These are phyloP conservation scores for Choreutis nemorana DNA, from an alignment of 2,888 invertebrate species.

Conservation along the genomic window DNA sequence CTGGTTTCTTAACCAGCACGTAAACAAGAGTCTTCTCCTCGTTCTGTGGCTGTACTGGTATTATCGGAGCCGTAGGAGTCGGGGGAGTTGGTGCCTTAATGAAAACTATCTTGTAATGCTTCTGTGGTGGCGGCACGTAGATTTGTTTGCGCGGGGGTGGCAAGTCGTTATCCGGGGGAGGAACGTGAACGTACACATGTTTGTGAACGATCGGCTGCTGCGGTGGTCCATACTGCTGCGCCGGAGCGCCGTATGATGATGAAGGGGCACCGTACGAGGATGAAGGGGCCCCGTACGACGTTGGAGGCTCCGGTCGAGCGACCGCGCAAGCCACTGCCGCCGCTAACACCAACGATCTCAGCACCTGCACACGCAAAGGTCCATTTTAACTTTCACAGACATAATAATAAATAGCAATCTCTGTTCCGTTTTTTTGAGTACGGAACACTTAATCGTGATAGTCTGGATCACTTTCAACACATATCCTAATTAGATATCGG, in stretches of 20 bases:
- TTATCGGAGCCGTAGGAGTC: constrained; percentile 68
- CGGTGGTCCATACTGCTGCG: constrained; percentile 75
- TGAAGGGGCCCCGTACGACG: constrained; percentile 67
- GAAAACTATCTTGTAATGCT: constrained; percentile 86
- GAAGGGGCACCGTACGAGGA: constrained; percentile 43
- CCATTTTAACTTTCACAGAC: too few species aligned
- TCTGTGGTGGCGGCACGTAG: constrained; percentile 70
- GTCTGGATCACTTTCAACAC: too few species aligned
- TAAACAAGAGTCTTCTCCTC: constrained; percentile 91
- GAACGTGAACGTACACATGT: constrained; percentile 91
- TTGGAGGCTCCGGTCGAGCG: constrained; percentile 66
- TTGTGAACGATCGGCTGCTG: constrained; percentile 85
- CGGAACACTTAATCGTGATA: constrained; percentile 1
- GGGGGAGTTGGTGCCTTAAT: constrained; percentile 77
- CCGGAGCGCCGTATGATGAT: constrained; percentile 59
- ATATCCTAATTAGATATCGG: too few species aligned
- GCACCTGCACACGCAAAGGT: constrained; percentile 41
- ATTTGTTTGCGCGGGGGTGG: constrained; percentile 68
- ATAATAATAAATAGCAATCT: too few species aligned
- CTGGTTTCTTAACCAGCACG: constrained; percentile 88
- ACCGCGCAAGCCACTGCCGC: constrained; percentile 45
- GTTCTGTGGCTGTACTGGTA: constrained; percentile 79
- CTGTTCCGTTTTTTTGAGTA: too few species aligned
- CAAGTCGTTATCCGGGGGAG: constrained; percentile 85
- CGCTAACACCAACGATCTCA: constrained; percentile 47